phyloP scores from a whole-genome alignment of 2,888 invertebrate genomes.

The Eupithecia subumbrata region DNA sequence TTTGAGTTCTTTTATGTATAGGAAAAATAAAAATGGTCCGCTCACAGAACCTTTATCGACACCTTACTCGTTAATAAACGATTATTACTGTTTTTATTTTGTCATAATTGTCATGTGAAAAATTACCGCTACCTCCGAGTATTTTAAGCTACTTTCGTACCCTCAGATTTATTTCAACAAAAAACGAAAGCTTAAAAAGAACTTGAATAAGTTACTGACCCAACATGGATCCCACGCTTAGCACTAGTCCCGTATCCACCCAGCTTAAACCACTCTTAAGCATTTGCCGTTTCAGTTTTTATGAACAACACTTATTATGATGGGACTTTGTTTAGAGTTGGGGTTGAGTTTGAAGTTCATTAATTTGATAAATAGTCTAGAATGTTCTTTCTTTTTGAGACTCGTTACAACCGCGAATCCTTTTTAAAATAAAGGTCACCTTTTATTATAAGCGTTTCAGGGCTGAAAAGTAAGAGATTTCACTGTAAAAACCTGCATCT shows the following conservation, averaged over 20 bases:
- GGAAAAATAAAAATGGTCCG: not conserved
- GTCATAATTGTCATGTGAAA: not conserved
- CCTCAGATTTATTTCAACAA: not conserved
- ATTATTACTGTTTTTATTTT: not conserved
- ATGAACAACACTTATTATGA: conserved; percentile 35
- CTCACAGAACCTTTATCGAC: not conserved
- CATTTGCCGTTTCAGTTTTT: conserved; percentile 38
- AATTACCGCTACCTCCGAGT: not conserved
- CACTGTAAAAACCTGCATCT: not conserved
- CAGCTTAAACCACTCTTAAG: conserved; percentile 23
- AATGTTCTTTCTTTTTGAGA: not conserved
- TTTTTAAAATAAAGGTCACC: not conserved
- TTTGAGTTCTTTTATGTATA: not conserved
- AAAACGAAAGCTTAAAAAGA: not conserved
- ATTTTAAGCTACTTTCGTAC: not conserved
- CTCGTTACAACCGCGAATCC: not conserved
- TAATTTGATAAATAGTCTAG: conserved; percentile 26
- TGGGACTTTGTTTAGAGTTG: conserved; percentile 33
- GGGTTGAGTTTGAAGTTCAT: conserved; percentile 31
- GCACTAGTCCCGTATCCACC: conserved; percentile 17
- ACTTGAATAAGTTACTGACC: not conserved
- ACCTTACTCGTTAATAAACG: not conserved
- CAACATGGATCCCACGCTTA: conserved; percentile 3
- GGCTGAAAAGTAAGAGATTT: not conserved
- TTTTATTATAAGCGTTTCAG: not conserved